Conservation (phyloP, 2,888 invertebrate species). For the Amblyjoppa proteus region DNA sequence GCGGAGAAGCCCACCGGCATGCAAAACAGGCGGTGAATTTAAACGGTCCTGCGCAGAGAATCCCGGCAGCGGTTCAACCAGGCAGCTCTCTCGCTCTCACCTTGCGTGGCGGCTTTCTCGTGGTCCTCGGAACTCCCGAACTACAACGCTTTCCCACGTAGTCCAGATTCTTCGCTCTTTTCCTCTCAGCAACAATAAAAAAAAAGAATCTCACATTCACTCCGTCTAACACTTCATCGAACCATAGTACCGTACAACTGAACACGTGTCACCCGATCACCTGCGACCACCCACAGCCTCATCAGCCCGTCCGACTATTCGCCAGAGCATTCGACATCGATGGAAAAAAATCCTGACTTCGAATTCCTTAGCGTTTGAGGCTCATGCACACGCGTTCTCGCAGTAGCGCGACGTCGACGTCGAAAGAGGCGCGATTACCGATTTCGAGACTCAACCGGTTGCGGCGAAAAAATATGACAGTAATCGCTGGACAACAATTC, state of each 20-base stretch:
- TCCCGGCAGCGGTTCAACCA: slow-evolving; percentile 31
- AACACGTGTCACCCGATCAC: slow-evolving; percentile 40
- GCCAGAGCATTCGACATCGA: not conserved
- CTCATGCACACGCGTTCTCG: slow-evolving; percentile 1
- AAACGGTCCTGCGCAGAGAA: slow-evolving; percentile 82
- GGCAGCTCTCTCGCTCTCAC: slow-evolving; percentile 79
- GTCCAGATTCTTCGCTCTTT: slow-evolving; percentile 39
- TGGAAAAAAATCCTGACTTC: not conserved
- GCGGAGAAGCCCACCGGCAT: slow-evolving; percentile 76
- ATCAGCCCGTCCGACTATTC: not conserved
- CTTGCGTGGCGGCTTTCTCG: slow-evolving; percentile 63
- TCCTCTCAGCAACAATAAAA: not conserved
- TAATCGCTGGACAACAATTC: not conserved
- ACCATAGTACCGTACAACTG: slow-evolving; percentile 11
- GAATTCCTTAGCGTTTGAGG: not conserved
- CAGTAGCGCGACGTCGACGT: not conserved
- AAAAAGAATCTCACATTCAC: slow-evolving; percentile 21
- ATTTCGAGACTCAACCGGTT: not conserved
- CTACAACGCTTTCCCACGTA: slow-evolving; percentile 55
- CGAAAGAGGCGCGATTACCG: not conserved
- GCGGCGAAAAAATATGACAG: not conserved
- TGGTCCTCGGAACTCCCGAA: slow-evolving; percentile 62
- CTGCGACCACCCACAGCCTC: slow-evolving; percentile 12
- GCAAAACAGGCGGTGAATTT: slow-evolving; percentile 84
- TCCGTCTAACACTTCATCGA: slow-evolving; percentile 1